phyloP scores from a whole-genome alignment of 2,113 vertebrate genomes.

The Seriola dumerili region DNA sequence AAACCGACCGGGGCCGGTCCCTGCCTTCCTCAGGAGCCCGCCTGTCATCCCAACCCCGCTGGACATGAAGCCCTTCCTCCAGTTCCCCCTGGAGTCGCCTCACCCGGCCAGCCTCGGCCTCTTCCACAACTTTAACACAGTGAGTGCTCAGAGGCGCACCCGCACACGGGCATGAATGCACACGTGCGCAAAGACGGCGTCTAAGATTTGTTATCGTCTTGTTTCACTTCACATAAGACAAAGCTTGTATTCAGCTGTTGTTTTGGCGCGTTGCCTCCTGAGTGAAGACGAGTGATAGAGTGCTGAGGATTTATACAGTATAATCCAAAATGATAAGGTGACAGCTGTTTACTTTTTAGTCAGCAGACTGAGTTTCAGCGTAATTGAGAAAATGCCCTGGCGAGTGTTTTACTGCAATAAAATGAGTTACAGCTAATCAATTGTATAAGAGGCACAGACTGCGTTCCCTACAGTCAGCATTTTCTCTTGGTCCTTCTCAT shows the following conservation, averaged over 20 bases:
- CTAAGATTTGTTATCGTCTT: constrained; percentile 24
- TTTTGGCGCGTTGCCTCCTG: background rate
- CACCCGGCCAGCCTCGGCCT: constrained; percentile 77
- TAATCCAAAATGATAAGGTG: constrained; percentile 67
- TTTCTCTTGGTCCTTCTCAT: constrained; percentile 72
- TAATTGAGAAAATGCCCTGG: constrained; percentile 68
- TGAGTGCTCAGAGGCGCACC: constrained; percentile 61
- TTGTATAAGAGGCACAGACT: constrained; percentile 59
- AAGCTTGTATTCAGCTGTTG: constrained; percentile 31
- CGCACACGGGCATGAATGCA: background rate
- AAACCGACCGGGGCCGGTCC: constrained; percentile 80
- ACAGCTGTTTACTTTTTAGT: constrained; percentile 73
- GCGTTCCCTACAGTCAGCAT: constrained; percentile 75
- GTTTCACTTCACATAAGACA: constrained; percentile 23
- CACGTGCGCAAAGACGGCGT: background rate
- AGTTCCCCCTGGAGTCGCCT: constrained; percentile 80
- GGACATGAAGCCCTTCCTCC: constrained; percentile 84
- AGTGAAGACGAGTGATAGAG: constrained; percentile 43
- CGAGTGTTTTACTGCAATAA: constrained; percentile 73
- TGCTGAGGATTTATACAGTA: constrained; percentile 42
- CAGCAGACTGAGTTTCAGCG: constrained; percentile 59
- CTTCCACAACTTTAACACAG: constrained; percentile 83
- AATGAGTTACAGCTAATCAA: constrained; percentile 80
- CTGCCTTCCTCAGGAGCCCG: constrained; percentile 83
- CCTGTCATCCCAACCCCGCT: constrained; percentile 72